A percentile compares a stretch with the other conserved stretches of the same genome.
Conservation (phyloP, 2,888 invertebrate genomes). For the Epicampocera succincta region DNA sequence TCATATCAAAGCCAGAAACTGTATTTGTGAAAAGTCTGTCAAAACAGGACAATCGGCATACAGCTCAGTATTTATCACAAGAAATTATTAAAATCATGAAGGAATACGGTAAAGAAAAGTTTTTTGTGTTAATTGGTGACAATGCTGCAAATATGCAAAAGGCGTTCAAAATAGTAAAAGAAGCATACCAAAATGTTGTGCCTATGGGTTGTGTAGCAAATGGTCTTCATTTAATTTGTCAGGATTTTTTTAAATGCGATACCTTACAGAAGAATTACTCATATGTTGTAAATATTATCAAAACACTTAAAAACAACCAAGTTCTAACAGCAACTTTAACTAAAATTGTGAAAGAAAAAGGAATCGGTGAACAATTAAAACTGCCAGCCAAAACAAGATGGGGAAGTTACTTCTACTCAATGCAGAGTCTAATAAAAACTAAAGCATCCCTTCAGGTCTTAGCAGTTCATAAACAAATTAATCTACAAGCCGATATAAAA, state of each 20-base stretch:
- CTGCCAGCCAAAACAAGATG: slow-evolving; percentile 50
- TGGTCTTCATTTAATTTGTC: slow-evolving; percentile 36
- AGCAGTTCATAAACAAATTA: slow-evolving; percentile 49
- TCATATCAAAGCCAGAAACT: slow-evolving; percentile 49
- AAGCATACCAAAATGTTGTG: slow-evolving; percentile 20
- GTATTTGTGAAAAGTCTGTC: slow-evolving; percentile 55
- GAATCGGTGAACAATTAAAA: slow-evolving; percentile 49
- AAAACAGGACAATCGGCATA: slow-evolving; percentile 43
- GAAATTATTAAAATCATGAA: slow-evolving; percentile 58
- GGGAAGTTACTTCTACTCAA: slow-evolving; percentile 53
- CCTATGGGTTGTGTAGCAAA: slow-evolving; percentile 42
- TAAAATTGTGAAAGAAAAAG: slow-evolving; percentile 50
- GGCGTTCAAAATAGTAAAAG: no score
- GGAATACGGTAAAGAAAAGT: no score
- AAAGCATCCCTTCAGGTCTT: slow-evolving; percentile 44
- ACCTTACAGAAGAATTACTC: slow-evolving; percentile 30
- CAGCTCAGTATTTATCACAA: slow-evolving; percentile 38
- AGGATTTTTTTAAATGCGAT: slow-evolving; percentile 36
- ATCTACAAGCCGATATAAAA: slow-evolving; percentile 49
- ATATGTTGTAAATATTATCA: slow-evolving; percentile 31
- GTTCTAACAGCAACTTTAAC: slow-evolving; percentile 35
- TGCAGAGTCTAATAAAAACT: slow-evolving; percentile 54
- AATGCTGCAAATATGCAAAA: no score
- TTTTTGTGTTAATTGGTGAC: no score
- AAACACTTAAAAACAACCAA: slow-evolving; percentile 43